A percentile compares a stretch with the other conserved stretches of the same genome.
Conservation (phyloP, 2,888 invertebrate species). For the Andrena bicolor region DNA sequence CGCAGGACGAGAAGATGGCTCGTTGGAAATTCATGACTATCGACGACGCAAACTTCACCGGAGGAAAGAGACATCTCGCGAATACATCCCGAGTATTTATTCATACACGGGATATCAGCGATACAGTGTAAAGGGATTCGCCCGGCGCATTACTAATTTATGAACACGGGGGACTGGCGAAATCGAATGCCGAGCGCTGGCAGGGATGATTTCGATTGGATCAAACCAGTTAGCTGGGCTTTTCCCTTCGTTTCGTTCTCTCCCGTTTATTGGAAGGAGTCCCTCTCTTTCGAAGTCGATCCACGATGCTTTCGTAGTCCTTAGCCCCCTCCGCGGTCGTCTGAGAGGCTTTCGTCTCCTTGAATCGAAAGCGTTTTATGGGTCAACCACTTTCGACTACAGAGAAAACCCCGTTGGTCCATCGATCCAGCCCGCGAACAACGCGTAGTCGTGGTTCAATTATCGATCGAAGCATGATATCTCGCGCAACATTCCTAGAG, state of each 20-base stretch:
- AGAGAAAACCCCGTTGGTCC: background rate
- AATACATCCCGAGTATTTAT: conserved; percentile 17
- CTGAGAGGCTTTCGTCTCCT: conserved; percentile 14
- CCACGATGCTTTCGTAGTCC: conserved; percentile 23
- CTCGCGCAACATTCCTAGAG: conserved; percentile 65
- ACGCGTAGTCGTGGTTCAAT: conserved; percentile 68
- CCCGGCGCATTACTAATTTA: background rate
- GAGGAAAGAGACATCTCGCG: conserved; percentile 16
- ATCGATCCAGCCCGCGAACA: conserved; percentile 56
- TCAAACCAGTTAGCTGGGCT: conserved; percentile 16
- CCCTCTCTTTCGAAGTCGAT: conserved; percentile 26
- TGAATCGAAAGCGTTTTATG: conserved; percentile 42
- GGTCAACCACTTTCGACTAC: conserved; percentile 57
- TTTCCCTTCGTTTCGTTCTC: conserved; percentile 1
- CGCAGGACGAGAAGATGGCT: conserved; percentile 24
- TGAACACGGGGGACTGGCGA: background rate
- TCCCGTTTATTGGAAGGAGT: conserved; percentile 29
- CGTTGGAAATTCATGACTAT: conserved; percentile 59
- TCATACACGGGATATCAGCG: conserved; percentile 28
- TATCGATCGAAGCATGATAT: conserved; percentile 76
- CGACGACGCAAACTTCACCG: conserved; percentile 31
- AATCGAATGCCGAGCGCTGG: background rate
- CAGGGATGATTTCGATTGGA: conserved; percentile 22
- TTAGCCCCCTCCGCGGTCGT: background rate
- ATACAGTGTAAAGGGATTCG: background rate